Conservation (phyloP, 2,888 invertebrate species). For the Muschampia plurimacula region DNA sequence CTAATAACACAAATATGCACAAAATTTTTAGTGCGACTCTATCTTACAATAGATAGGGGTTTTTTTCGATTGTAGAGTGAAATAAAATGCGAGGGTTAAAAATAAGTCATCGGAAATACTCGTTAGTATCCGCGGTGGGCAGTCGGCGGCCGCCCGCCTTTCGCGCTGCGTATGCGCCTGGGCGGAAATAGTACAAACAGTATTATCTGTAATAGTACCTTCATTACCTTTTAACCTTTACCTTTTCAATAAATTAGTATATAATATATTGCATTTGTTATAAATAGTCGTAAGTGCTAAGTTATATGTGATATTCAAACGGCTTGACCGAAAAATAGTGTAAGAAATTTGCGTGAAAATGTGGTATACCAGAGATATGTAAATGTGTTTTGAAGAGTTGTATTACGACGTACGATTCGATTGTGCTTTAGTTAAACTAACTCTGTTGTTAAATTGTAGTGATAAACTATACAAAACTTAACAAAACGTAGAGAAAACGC, state of each 20-base stretch:
- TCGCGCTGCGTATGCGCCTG: slow-evolving; percentile 67
- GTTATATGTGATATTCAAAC: not conserved
- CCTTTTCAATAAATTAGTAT: not conserved
- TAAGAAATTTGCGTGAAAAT: slow-evolving; percentile 37
- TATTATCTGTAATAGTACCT: not conserved
- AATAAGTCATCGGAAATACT: slow-evolving; percentile 73
- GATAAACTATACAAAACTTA: not conserved
- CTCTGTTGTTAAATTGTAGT: not conserved
- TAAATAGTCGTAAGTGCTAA: slow-evolving; percentile 1
- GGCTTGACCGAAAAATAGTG: slow-evolving; percentile 6
- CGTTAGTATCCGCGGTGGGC: slow-evolving; percentile 65
- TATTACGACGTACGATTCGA: not conserved
- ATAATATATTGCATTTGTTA: not conserved
- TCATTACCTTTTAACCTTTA: not conserved
- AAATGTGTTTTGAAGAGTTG: slow-evolving; percentile 32
- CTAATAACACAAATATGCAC: slow-evolving; percentile 47
- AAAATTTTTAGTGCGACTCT: slow-evolving; percentile 44
- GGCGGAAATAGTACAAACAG: slow-evolving; percentile 54
- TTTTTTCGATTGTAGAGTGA: slow-evolving; percentile 43
- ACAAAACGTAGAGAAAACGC: slow-evolving; percentile 14
- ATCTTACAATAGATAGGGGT: slow-evolving; percentile 46
- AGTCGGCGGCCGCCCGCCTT: slow-evolving; percentile 76
- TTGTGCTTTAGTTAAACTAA: slow-evolving; percentile 6
- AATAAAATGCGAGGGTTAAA: slow-evolving; percentile 70
- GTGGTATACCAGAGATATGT: slow-evolving; percentile 39